Conservation (phyloP, 2,113 vertebrate genomes). For the Phalacrocorax brasilianus region DNA sequence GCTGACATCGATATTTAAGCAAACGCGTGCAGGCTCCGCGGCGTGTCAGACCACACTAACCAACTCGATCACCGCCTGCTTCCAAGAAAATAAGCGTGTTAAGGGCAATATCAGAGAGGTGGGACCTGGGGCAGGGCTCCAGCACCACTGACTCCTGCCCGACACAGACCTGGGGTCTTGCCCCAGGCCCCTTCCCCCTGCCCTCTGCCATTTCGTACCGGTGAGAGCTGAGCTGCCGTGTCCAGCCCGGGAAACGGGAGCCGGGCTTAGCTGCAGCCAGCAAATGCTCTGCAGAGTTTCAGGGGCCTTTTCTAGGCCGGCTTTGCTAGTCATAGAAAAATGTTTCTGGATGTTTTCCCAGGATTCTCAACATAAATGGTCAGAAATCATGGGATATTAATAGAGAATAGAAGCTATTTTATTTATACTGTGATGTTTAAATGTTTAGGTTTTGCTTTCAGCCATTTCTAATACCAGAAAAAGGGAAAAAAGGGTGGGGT, state of each 20-base stretch:
- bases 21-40: fast-evolving
- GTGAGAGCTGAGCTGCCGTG: not conserved
- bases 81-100: fast-evolving
- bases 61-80: not conserved
- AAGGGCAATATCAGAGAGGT: fast-evolving
- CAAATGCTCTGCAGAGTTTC: not conserved
- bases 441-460: not conserved
- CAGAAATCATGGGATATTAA: not conserved
- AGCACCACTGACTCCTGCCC: not conserved
- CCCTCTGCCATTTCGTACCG: not conserved
- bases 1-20: fast-evolving
- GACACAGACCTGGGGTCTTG: not conserved
- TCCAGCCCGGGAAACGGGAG: not conserved
- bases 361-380: not conserved
- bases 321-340: not conserved
- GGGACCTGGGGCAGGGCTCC: not conserved
- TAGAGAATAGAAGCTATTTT: not conserved
- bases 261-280: not conserved
- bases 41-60: not conserved
- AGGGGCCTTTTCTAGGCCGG: not conserved
- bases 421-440: not conserved
- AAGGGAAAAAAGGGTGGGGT: not conserved
- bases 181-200: not conserved
- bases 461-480: not conserved
- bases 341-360: not conserved